Base-by-base conservation (phyloP, 2,113 vertebrate species). In the Meles meles region DNA sequence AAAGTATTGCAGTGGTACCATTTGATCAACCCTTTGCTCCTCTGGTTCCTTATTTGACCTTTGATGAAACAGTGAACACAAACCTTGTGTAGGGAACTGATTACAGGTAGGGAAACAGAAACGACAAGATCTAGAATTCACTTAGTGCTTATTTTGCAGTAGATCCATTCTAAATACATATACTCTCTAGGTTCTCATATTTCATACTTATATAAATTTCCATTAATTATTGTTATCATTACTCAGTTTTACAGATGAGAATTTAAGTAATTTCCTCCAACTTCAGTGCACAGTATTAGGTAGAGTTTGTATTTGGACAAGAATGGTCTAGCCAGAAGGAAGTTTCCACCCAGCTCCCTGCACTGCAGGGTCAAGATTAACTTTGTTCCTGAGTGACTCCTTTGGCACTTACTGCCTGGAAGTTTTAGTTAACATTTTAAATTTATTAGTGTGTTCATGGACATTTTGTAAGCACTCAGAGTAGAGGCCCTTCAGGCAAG, bases 381-480 rank as follows among this genome's bases (percentile, higher is more conserved):
- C 17, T 14, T 29, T n/a, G 1, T 25, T 67, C 31, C 3, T 8
- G 14, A 47, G 76, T 9, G n/a, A 5, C 17, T 61, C 14, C 1
- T 80, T 63, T 21, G 7, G 23, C 27, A 49, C 21, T 42, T 27
- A 21, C 59, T 63, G 3, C 23, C 89, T 90, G 8, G 57, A 76
- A 86, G 57, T 96, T 59, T 65, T 61, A 27, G 23, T 74, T 69
- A 74, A 81, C 29, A 49, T 86, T 74, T 86, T 65, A 44, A 82
- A 59, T 52, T 34, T 34, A 2, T 52, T 49, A 25, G 34, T 83
- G 52, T 17, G 15, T 65, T 15, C 44, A 61, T 5, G 67, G 44
- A 61, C 20, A 84, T 31, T 79, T 86, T 21, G 74, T 20, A 74
- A 77, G 7, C 71, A 65, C 69, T 71, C 79, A 55, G 18, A 23